Conservation (phyloP, 53 echinoderm and acorn worm species). For the Patiria pectinifera region DNA sequence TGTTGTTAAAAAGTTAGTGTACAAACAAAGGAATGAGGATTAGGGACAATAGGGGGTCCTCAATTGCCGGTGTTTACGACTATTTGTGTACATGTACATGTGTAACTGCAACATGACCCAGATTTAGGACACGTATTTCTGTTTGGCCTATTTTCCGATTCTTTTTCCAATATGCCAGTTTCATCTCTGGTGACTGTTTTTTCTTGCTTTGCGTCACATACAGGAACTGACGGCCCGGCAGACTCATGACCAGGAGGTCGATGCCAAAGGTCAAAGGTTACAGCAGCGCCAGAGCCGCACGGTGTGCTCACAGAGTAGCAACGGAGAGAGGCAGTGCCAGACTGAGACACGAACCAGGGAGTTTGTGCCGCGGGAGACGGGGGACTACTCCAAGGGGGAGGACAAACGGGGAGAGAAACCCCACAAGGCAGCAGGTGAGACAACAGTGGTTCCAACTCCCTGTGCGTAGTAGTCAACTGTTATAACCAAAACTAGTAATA, state of each 20-base stretch:
- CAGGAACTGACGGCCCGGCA: background rate
- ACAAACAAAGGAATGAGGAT: too few relatives aligned
- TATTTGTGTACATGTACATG: too few relatives aligned
- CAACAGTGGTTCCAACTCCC: background rate
- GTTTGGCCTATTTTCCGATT: too few relatives aligned
- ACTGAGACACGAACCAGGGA: conserved; percentile 62
- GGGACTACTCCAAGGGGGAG: conserved; percentile 3
- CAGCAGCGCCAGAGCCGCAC: conserved; percentile 70
- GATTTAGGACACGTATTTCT: too few relatives aligned
- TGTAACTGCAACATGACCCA: too few relatives aligned
- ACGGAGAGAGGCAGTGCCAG: conserved; percentile 74
- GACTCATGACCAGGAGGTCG: background rate
- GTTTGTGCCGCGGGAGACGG: conserved; percentile 31
- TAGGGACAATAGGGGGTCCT: too few relatives aligned
- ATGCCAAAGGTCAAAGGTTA: conserved; percentile 39
- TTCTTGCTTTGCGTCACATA: background rate
- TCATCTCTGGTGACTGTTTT: background rate
- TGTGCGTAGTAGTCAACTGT: too few relatives aligned
- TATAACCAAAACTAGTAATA: too few relatives aligned
- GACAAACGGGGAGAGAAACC: conserved; percentile 34
- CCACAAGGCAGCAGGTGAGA: conserved; percentile 27
- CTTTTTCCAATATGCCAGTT: too few relatives aligned
- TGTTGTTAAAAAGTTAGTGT: too few relatives aligned
- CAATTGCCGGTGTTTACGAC: too few relatives aligned
- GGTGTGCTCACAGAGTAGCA: conserved; percentile 62